These are phyloP conservation scores for Xanthorhoe designata DNA, from an alignment of 2,888 invertebrate genomes.

Conservation along the genomic window DNA sequence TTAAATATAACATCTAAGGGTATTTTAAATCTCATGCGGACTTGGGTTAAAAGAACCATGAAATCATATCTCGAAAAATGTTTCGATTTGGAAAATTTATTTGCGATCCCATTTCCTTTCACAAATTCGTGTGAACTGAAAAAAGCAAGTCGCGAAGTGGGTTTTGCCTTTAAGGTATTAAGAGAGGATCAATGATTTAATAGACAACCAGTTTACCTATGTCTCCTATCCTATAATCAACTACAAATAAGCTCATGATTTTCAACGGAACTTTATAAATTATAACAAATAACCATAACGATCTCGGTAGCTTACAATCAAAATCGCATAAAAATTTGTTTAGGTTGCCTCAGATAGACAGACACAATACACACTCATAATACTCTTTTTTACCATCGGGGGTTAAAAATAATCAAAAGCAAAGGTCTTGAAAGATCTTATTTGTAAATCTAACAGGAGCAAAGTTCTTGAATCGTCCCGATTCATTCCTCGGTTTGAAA, in stretches of 20 bases:
- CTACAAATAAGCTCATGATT: too few relatives aligned
- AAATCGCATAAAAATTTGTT: too few relatives aligned
- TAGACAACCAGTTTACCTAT: too few relatives aligned
- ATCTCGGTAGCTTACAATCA: too few relatives aligned
- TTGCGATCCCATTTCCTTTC: not conserved
- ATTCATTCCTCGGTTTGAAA: constrained; percentile 12
- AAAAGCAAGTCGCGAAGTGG: not conserved
- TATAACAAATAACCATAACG: too few relatives aligned
- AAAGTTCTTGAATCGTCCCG: constrained; percentile 1
- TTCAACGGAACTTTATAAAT: too few relatives aligned
- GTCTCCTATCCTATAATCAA: too few relatives aligned
- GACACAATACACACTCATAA: too few relatives aligned
- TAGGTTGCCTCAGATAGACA: too few relatives aligned
- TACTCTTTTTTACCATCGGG: too few relatives aligned
- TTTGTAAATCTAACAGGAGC: constrained; percentile 5
- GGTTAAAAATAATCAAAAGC: not conserved
- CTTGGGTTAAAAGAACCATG: not conserved
- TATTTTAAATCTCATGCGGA: constrained; percentile 1
- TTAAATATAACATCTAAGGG: constrained; percentile 34
- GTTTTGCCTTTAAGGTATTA: too few relatives aligned
- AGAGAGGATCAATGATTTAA: too few relatives aligned
- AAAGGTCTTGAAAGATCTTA: constrained; percentile 3
- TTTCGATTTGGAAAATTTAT: not conserved
- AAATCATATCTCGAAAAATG: not conserved
- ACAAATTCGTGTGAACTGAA: not conserved